Base-by-base conservation (phyloP, 92 coral and sea anemone genomes). In the Bergia sp. region DNA sequence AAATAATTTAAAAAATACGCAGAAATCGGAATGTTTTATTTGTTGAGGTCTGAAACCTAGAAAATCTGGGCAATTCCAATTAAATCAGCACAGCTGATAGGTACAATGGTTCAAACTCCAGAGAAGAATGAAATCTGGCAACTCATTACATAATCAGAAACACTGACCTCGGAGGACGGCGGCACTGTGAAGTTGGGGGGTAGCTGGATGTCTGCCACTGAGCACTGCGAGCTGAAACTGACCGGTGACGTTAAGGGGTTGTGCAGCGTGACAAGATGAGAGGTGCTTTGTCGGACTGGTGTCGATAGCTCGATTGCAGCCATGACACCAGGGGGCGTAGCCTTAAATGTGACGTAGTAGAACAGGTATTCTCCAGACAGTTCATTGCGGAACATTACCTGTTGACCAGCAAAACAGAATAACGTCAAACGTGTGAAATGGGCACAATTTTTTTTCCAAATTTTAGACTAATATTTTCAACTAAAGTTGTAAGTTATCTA, bases 141-240 rank as follows among this genome's bases (percentile, higher is more conserved):
- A 12, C 58, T 53, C 58, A 53, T 53, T 12, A 53, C 16, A 53
- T 1, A 53, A 2, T 61, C 3, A 61, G 36, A 6, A 87, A 11
- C 50, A 77, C 90, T 85, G 67, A 97, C 99, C 95, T 97, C 99
- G 5, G 99, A 97, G 36, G 89, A 80, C 3, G 99, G 96, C 1
- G 99, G 99, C 3, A 97, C 96, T 7, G 98, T 97, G 88, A 97
- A 97, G 90, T 87, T 95, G 23, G 99, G 99, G 4, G 99, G 98
- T 65, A 97, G 79, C 89, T 92, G 98, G 39, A 97, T 90, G 72
- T 97, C 99, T 4, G 97, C 88, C 36, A 95, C 93, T 38, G 98
- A 90, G 69, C 98, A 94, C 91, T 94, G 97, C 4, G 98, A 92
- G 74, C 91, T 95, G 85, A 97, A 97, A 84, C 92, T 94, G 74